phyloP scores from a whole-genome alignment of 2,113 vertebrate genomes.

The Panthera uncia region DNA sequence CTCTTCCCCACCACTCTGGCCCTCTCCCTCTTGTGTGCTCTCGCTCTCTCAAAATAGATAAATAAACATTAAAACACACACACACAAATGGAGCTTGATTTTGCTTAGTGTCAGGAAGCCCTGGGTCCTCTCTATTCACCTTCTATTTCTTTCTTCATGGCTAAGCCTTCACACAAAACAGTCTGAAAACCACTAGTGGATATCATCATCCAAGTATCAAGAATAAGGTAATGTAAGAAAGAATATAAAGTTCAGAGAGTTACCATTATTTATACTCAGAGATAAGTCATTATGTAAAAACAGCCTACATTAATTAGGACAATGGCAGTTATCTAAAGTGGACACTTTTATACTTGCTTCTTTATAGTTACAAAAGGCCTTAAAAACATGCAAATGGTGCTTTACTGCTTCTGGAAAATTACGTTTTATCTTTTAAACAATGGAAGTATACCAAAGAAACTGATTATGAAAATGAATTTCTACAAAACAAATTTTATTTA shows the following conservation, averaged over 20 bases:
- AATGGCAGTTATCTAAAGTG: neutral
- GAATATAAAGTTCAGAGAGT: conserved; percentile 4
- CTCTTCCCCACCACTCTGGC: no score
- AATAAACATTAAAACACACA: no score
- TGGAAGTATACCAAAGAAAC: neutral
- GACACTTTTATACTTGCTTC: conserved; percentile 31
- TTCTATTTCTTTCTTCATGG: neutral
- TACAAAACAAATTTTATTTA: conserved; percentile 1
- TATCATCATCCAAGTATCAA: neutral
- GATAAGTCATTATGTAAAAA: conserved; percentile 8
- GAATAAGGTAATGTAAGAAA: neutral
- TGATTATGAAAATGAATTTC: conserved; percentile 24
- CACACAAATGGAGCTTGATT: neutral
- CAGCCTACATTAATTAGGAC: neutral
- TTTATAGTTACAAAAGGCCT: conserved; percentile 40
- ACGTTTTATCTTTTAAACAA: conserved; percentile 5
- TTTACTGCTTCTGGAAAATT: conserved; percentile 5
- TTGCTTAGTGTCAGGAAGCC: neutral
- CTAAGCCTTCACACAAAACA: neutral
- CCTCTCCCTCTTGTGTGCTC: no score
- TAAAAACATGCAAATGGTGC: neutral
- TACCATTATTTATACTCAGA: neutral
- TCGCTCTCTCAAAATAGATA: no score
- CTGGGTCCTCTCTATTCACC: neutral
- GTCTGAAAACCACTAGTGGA: conserved; percentile 21